Evolutionary conservation across 2,797 vertebrate species (phyloP).

Genomic region (Sebastes cheni): DNA sequence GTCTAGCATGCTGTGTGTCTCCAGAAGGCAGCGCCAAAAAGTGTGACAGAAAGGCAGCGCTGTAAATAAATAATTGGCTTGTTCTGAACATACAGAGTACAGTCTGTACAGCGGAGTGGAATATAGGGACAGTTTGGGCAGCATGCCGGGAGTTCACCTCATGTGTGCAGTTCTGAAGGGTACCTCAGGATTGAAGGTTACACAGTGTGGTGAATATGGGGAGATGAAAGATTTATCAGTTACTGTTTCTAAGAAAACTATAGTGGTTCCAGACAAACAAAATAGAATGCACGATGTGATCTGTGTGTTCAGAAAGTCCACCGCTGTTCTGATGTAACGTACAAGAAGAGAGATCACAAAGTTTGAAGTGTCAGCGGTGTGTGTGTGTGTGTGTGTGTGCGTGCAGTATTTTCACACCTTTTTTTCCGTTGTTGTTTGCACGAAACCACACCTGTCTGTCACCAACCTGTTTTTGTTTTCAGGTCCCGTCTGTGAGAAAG

Average conservation of each 20-base stretch:
- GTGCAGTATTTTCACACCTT: background rate
- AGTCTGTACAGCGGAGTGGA: slow-evolving; percentile 19
- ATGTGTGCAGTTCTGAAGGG: slow-evolving; percentile 3
- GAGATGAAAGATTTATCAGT: slow-evolving; percentile 27
- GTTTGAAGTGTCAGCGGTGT: background rate
- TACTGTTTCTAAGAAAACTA: slow-evolving; percentile 14
- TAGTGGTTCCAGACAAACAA: slow-evolving; percentile 1
- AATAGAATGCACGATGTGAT: slow-evolving; percentile 1
- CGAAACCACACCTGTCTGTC: slow-evolving; percentile 31
- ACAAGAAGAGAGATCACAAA: background rate
- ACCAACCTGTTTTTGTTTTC: slow-evolving; percentile 26
- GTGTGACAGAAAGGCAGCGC: slow-evolving; percentile 42
- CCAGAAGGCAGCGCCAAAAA: slow-evolving; percentile 44
- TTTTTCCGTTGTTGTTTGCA: background rate
- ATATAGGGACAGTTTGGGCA: slow-evolving; percentile 6
- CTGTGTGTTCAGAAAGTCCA: background rate
- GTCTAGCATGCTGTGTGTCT: slow-evolving; percentile 39
- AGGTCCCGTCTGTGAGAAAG: slow-evolving; percentile 6
- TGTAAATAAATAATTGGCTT: slow-evolving; percentile 71
- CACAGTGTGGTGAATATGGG: slow-evolving; percentile 9
- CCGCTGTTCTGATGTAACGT: background rate
- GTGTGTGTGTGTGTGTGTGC: background rate
- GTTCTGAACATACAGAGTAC: slow-evolving; percentile 28
- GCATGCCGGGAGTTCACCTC: slow-evolving; percentile 38
- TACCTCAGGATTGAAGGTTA: slow-evolving; percentile 16